Evolutionary conservation across 2,113 vertebrate genomes (phyloP).

Genomic region (Scomber colias): DNA sequence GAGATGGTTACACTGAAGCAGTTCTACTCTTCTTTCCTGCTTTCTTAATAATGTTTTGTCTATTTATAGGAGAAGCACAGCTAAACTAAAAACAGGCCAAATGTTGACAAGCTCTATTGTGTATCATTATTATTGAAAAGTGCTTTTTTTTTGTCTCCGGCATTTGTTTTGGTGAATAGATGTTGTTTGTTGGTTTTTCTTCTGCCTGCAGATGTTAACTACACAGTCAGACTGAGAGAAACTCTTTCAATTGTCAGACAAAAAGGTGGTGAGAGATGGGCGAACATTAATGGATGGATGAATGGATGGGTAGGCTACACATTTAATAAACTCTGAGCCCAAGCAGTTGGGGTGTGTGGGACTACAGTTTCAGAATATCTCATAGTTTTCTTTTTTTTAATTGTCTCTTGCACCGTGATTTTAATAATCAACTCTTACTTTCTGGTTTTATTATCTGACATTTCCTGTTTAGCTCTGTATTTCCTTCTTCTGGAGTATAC

Average conservation of each 20-base stretch:
- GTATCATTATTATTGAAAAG: slow-evolving; percentile 9
- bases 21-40: slow-evolving; percentile 17
- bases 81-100: slow-evolving; percentile 27
- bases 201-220: slow-evolving; percentile 12
- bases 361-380: slow-evolving; percentile 46
- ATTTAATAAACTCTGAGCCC: slow-evolving; percentile 5
- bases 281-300: slow-evolving; percentile 5
- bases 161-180: slow-evolving; percentile 41
- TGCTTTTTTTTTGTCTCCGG: slow-evolving; percentile 33
- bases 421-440: slow-evolving; percentile 72
- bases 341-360: background rate
- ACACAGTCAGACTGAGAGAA: background rate
- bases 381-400: slow-evolving; percentile 46
- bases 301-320: background rate
- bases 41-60: slow-evolving; percentile 5
- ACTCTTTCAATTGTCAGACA: slow-evolving; percentile 10
- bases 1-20: slow-evolving; percentile 37
- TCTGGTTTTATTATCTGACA: slow-evolving; percentile 71
- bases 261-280: background rate
- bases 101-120: slow-evolving; percentile 60
- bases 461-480: slow-evolving; percentile 72
- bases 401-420: slow-evolving; percentile 73
- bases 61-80: slow-evolving; percentile 30
- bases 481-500: slow-evolving; percentile 58
- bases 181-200: slow-evolving; percentile 50